These are phyloP conservation scores for Trichomalopsis sarcophagae DNA, from an alignment of 1,140 invertebrate species.

Conservation along the genomic window DNA sequence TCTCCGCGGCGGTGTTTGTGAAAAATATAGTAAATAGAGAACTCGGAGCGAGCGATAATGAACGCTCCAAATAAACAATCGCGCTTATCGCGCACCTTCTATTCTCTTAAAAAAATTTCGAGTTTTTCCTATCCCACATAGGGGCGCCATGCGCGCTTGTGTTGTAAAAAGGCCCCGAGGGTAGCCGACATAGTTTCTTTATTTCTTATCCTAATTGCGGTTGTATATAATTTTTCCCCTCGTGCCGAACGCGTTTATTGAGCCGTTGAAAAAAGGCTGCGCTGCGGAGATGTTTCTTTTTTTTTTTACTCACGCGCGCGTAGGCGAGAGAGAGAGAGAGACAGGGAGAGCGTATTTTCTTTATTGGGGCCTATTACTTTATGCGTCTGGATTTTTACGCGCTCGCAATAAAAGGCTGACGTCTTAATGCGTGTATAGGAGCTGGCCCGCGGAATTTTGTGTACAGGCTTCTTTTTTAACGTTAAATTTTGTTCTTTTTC, in stretches of 20 bases:
- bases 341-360: neutral
- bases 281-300: neutral
- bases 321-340: neutral
- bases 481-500: too few relatives aligned
- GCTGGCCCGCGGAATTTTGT: too few relatives aligned
- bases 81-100: neutral
- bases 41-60: neutral
- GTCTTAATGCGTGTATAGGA: neutral
- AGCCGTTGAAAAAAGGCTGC: neutral
- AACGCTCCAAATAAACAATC: neutral
- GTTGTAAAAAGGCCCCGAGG: neutral
- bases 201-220: conserved; percentile 35
- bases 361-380: conserved; percentile 25
- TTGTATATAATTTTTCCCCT: conserved; percentile 19
- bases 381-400: neutral
- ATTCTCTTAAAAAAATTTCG: neutral
- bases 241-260: neutral
- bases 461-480: too few relatives aligned
- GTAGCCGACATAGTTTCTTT: conserved; percentile 20
- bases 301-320: neutral
- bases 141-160: too few relatives aligned
- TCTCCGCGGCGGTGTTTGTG: neutral
- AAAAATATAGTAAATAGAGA: conserved; percentile 37
- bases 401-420: conserved; percentile 17
- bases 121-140: too few relatives aligned